phyloP scores from a whole-genome alignment of 2,113 vertebrate genomes.

The human region GRCh38 chr4:5005501-5006000 shows the following conservation, averaged over 20 bases:
- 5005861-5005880: background rate
- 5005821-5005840: too few relatives aligned
- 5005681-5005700: background rate
- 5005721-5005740: background rate
- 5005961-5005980: background rate
- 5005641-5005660: background rate
- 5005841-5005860: background rate
- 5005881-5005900: background rate
- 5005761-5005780: background rate
- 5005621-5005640: background rate
- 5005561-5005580: fast-evolving
- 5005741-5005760: background rate
- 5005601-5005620: too few relatives aligned
- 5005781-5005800: too few relatives aligned
- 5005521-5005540: background rate
- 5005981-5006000: background rate
- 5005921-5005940: background rate
- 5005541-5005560: background rate
- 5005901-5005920: background rate
- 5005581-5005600: background rate
- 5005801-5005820: too few relatives aligned
- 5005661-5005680: background rate
- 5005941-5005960: background rate
- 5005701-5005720: fast-evolving
- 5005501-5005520: too few relatives aligned